Conservation (phyloP, 1,140 invertebrate genomes). For the Drosophila neocordata region DNA sequence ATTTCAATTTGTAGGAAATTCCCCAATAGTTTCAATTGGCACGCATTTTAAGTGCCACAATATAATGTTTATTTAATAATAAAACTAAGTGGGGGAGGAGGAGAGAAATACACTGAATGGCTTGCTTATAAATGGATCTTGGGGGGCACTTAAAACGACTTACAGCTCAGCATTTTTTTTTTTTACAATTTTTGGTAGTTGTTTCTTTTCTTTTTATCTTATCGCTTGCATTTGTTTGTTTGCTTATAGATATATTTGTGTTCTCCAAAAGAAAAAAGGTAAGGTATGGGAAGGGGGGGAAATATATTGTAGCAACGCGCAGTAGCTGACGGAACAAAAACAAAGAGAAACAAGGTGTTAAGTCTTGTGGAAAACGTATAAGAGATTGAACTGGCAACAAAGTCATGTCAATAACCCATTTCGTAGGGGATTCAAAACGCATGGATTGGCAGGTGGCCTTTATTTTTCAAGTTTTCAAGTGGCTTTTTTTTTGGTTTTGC, state of each 20-base stretch:
- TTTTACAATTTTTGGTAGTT: neutral
- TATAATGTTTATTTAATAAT: constrained; percentile 13
- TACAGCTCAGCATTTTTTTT: neutral
- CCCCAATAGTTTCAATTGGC: neutral
- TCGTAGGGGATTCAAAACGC: neutral
- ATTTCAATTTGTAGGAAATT: constrained; percentile 11
- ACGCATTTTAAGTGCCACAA: constrained; percentile 7
- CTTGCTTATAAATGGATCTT: neutral
- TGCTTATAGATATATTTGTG: neutral
- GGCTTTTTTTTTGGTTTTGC: constrained; percentile 11
- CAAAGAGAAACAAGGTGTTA: constrained; percentile 20
- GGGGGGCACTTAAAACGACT: neutral
- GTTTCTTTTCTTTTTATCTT: neutral
- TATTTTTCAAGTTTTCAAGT: neutral
- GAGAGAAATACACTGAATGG: neutral
- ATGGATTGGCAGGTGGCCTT: neutral
- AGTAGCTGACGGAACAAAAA: constrained; percentile 5
- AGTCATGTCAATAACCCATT: constrained; percentile 6
- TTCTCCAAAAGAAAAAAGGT: neutral
- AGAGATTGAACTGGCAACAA: constrained; percentile 2
- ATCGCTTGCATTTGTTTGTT: constrained; percentile 7
- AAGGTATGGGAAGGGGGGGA: neutral
- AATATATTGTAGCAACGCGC: neutral
- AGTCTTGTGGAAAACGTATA: constrained; percentile 19
- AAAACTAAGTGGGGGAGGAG: neutral